Evolutionary conservation across 2,113 vertebrate species (phyloP).

Genomic region (Hirundichthys speculiger): DNA sequence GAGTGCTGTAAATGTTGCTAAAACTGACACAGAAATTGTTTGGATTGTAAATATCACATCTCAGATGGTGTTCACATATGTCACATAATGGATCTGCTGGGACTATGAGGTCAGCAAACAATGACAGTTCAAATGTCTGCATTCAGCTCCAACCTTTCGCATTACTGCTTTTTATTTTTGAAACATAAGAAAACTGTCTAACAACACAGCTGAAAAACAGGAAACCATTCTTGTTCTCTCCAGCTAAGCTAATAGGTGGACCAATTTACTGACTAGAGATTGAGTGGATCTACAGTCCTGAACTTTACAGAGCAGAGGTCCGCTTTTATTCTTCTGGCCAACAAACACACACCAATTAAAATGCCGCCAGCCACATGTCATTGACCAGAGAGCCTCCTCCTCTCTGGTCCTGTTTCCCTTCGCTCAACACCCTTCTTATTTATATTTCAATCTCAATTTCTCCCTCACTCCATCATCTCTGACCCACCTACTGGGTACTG

Average conservation of each 20-base stretch:
- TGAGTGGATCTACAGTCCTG: constrained; percentile 9
- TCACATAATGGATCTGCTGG: too few relatives aligned
- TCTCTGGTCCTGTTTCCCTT: constrained; percentile 24
- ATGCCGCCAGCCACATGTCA: constrained; percentile 44
- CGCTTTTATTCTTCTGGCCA: constrained; percentile 48
- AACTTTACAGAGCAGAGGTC: constrained; percentile 25
- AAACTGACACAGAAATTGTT: too few relatives aligned
- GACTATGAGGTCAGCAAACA: too few relatives aligned
- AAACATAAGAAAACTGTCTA: neutral
- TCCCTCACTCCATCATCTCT: constrained; percentile 40
- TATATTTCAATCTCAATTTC: constrained; percentile 20
- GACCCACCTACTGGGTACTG: constrained; percentile 35
- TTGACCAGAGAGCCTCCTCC: constrained; percentile 18
- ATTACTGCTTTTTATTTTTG: neutral
- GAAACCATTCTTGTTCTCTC: neutral
- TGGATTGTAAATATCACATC: too few relatives aligned
- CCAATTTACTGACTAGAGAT: constrained; percentile 10
- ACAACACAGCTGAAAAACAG: constrained; percentile 2
- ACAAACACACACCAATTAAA: constrained; percentile 66
- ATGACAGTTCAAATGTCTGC: too few relatives aligned
- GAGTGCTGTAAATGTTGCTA: too few relatives aligned
- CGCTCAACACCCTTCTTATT: constrained; percentile 43
- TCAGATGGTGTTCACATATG: too few relatives aligned
- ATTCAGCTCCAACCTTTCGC: neutral
- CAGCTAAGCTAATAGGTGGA: constrained; percentile 18